Percentiles rank a stretch among this genome's conserved stretches.
Evolutionary conservation across 2,797 vertebrate genomes (phyloP).

Genomic region (Pelobates cultripes): DNA sequence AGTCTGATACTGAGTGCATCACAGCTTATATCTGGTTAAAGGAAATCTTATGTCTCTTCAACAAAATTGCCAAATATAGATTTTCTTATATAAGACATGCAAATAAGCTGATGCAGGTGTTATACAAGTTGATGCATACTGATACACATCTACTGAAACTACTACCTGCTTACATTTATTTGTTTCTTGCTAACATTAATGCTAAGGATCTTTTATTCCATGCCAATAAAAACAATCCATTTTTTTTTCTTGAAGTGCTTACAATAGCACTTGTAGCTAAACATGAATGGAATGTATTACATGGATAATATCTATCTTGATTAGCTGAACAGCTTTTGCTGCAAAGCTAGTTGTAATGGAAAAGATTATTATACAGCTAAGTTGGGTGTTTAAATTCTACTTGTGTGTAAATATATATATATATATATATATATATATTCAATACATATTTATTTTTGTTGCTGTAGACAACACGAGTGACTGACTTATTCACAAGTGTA

Average conservation of each 20-base stretch:
- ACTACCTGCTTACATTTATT: conserved; percentile 52
- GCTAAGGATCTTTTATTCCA: conserved; percentile 32
- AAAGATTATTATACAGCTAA: conserved; percentile 51
- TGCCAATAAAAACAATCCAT: conserved; percentile 50
- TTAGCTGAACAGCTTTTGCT: conserved; percentile 30
- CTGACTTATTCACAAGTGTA: too few species aligned
- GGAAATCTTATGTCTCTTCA: conserved; percentile 24
- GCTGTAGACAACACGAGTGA: too few species aligned
- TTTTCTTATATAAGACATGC: not conserved
- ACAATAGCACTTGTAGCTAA: conserved; percentile 24
- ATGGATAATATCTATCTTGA: conserved; percentile 32
- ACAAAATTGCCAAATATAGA: conserved; percentile 35
- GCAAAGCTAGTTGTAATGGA: conserved; percentile 44
- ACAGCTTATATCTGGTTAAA: conserved; percentile 18
- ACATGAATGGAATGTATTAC: conserved; percentile 29
- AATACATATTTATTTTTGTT: too few species aligned
- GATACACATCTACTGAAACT: conserved; percentile 23
- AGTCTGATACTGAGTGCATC: too few species aligned
- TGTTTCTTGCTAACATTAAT: conserved; percentile 35
- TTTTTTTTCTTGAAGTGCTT: conserved; percentile 34
- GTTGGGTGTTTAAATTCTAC: conserved; percentile 39
- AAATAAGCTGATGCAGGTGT: conserved; percentile 13
- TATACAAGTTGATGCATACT: conserved; percentile 37
- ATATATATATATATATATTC: conserved; percentile 28
- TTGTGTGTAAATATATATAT: conserved; percentile 24